Evolutionary conservation across 2,113 vertebrate species (phyloP), one percentile per base, ranked within the genome.

Genomic region (Murina feae): DNA sequence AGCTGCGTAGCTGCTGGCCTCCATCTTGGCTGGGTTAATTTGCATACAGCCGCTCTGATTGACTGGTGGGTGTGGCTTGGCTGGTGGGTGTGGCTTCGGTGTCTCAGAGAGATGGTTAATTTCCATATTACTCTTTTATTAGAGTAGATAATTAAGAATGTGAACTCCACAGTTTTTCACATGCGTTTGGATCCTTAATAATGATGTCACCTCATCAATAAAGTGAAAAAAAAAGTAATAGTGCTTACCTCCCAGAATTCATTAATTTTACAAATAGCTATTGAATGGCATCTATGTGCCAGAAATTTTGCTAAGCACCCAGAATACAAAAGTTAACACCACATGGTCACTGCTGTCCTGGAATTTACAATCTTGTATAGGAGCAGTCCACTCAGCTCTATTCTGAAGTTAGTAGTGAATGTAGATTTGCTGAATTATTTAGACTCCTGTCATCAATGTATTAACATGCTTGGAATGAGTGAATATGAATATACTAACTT

Each of bases 401-500:
- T 79, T 88, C 9, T 86, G 74, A 44, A 44, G 86, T 83, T 44
- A 42, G 25, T 30, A 81, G 39, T 68, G 42, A 68, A 42, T 81
- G 74, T 82, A 81, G 32, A 58, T 44, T 83, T 86, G 18, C 32
- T 83, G n/a, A 93, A 37, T 95, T 94, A 44, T 72, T 96, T 95
- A 65, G 32, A 11, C 11, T 83, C 49, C 88, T 55, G 47, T 78
- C 55, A 58, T 78, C 6, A 1, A 32, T 82, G 78, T 44, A 90
- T 72, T 96, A 58, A 85, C n/a, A 7, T 88, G 12, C 16, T 91
- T 89, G 35, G 18, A 86, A 78, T 51, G 13, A 82, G 75, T 88
- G 20, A 11, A 66, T 68, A 65, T 53, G 28, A 93, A 68, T 18
- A 63, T 53, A 65, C 30, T 60, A 68, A 66, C 53, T 74, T 92